These are phyloP conservation scores for Napeogenes inachia DNA, from an alignment of 2,888 invertebrate species.

Conservation along the genomic window DNA sequence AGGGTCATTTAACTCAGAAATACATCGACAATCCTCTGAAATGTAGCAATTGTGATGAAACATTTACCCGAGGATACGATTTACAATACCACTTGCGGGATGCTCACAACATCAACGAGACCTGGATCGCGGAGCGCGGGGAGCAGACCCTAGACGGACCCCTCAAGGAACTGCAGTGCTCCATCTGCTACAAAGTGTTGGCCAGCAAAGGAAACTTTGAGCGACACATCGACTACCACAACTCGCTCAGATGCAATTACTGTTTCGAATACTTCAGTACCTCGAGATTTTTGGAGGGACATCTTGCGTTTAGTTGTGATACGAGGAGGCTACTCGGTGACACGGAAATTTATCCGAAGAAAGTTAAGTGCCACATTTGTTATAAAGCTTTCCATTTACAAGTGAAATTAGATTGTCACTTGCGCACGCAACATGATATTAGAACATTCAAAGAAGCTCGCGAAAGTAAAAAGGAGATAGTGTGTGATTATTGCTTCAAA, in stretches of 20 bases:
- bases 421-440: slow-evolving; percentile 61
- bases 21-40: slow-evolving; percentile 61
- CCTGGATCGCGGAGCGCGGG: slow-evolving; percentile 63
- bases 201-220: slow-evolving; percentile 71
- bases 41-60: slow-evolving; percentile 63
- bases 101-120: slow-evolving; percentile 59
- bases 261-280: slow-evolving; percentile 70
- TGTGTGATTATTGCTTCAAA: slow-evolving; percentile 71
- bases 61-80: slow-evolving; percentile 61
- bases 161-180: slow-evolving; percentile 65
- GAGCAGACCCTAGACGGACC: slow-evolving; percentile 53
- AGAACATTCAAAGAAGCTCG: slow-evolving; percentile 46
- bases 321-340: slow-evolving; percentile 66
- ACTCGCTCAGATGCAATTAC: slow-evolving; percentile 69
- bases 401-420: slow-evolving; percentile 70
- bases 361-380: slow-evolving; percentile 66
- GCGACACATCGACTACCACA: slow-evolving; percentile 71
- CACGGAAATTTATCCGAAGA: slow-evolving; percentile 60
- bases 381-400: slow-evolving; percentile 72
- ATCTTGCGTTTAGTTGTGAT: slow-evolving; percentile 64
- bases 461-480: slow-evolving; percentile 51
- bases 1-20: slow-evolving; percentile 61
- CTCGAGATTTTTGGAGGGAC: slow-evolving; percentile 65
- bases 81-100: slow-evolving; percentile 67
- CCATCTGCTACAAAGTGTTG: slow-evolving; percentile 66